Evolutionary conservation across 2,113 vertebrate genomes (phyloP).

Genomic region (Sterna hirundo): DNA sequence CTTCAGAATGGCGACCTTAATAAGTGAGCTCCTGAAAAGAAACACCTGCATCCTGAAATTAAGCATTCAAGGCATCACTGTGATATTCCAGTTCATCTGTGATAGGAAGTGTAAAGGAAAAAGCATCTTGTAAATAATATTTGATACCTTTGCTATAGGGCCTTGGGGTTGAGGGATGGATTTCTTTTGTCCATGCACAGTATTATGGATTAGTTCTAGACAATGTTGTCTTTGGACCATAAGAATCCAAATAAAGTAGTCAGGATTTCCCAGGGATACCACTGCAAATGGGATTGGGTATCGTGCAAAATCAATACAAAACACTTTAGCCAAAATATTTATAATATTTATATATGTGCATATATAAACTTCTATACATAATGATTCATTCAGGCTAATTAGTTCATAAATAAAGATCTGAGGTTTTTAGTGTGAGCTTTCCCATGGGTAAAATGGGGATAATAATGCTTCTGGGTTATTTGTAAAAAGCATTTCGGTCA

Average conservation of each 20-base stretch:
- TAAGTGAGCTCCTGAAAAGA: conserved; percentile 54
- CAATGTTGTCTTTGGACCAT: background rate
- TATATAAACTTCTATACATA: background rate
- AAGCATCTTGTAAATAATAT: background rate
- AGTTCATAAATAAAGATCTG: background rate
- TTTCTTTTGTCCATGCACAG: background rate
- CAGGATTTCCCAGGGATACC: background rate
- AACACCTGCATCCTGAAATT: conserved; percentile 62
- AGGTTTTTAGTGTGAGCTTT: background rate
- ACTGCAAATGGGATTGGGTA: background rate
- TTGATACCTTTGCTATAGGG: background rate
- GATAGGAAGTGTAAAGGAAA: background rate
- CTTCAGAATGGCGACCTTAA: conserved; percentile 37
- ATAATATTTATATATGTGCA: background rate
- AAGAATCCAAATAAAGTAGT: background rate
- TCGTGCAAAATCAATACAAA: background rate
- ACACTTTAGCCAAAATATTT: background rate
- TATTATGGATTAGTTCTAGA: background rate
- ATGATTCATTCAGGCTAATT: background rate
- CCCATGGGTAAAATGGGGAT: background rate
- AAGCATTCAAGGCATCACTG: background rate
- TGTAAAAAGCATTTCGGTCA: background rate
- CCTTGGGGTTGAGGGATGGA: background rate
- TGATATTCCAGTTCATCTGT: background rate
- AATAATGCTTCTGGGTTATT: background rate